phyloP scores from a whole-genome alignment of 1,140 invertebrate genomes.

The Heliothis subflexa region DNA sequence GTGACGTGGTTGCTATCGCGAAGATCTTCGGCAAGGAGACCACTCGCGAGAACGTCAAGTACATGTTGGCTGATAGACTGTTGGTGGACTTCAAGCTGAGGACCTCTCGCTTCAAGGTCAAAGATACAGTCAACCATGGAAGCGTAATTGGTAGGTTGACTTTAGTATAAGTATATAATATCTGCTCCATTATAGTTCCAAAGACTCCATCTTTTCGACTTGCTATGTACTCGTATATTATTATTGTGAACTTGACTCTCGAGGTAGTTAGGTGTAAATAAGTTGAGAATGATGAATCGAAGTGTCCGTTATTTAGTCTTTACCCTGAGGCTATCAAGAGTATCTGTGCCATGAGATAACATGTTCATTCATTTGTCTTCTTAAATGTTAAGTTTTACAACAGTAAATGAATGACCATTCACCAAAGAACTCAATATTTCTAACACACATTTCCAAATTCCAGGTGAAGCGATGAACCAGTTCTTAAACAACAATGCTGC shows the following conservation, averaged over 20 bases:
- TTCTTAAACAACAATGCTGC: conserved; percentile 94
- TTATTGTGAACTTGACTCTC: no score
- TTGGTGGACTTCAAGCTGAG: conserved; percentile 90
- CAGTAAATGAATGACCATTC: no score
- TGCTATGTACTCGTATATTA: no score
- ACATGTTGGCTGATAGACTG: conserved; percentile 89
- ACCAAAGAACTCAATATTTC: not conserved
- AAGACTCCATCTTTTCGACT: no score
- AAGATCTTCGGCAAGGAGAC: conserved; percentile 90
- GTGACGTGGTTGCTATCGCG: conserved; percentile 89
- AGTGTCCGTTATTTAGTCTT: no score
- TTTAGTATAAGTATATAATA: not conserved
- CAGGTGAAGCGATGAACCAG: conserved; percentile 93
- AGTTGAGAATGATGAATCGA: no score
- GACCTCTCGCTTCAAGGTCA: conserved; percentile 90
- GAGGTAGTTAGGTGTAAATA: no score
- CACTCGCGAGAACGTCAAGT: conserved; percentile 87
- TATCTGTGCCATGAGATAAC: no score
- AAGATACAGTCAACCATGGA: conserved; percentile 90
- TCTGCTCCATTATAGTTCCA: no score
- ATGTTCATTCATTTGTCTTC: no score
- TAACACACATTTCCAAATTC: conserved; percentile 52
- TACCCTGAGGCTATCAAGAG: no score
- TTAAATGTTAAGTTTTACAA: no score
- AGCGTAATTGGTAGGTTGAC: conserved; percentile 89